phyloP scores from a whole-genome alignment of 2,113 vertebrate genomes.

The Grantiella picta region DNA sequence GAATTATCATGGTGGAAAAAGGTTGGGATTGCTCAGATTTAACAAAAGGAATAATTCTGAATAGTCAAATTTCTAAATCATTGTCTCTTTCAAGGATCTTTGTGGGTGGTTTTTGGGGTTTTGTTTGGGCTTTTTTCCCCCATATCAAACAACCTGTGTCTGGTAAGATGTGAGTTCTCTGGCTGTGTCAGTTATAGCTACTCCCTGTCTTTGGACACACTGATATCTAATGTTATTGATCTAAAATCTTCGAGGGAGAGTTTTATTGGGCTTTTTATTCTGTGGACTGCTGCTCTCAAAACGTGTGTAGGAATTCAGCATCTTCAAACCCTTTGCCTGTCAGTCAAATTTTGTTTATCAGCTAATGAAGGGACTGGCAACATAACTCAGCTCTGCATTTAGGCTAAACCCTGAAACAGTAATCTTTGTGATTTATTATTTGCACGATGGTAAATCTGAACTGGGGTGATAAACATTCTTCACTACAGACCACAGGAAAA shows the following conservation, averaged over 20 bases:
- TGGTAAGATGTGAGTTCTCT: background rate
- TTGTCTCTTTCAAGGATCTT: background rate
- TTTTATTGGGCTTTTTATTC: background rate
- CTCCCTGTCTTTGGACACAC: background rate
- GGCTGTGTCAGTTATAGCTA: background rate
- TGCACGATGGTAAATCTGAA: background rate
- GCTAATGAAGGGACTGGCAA: background rate
- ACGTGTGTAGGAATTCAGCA: background rate
- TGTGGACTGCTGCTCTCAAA: background rate
- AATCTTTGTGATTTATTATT: background rate
- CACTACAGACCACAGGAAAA: background rate
- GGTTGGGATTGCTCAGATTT: background rate
- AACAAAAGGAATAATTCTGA: background rate
- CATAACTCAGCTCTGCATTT: background rate
- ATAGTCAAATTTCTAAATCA: background rate
- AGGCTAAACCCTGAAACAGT: background rate
- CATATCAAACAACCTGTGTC: background rate
- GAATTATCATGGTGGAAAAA: background rate
- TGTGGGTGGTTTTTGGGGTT: rapidly evolving
- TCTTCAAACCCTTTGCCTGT: background rate
- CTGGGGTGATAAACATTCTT: background rate
- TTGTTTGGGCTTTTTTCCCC: background rate
- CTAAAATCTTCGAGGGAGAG: background rate
- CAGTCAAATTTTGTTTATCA: background rate
- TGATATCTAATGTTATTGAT: background rate